These are phyloP conservation scores for Butorides virescens DNA, from an alignment of 2,113 vertebrate genomes.

Conservation along the genomic window DNA sequence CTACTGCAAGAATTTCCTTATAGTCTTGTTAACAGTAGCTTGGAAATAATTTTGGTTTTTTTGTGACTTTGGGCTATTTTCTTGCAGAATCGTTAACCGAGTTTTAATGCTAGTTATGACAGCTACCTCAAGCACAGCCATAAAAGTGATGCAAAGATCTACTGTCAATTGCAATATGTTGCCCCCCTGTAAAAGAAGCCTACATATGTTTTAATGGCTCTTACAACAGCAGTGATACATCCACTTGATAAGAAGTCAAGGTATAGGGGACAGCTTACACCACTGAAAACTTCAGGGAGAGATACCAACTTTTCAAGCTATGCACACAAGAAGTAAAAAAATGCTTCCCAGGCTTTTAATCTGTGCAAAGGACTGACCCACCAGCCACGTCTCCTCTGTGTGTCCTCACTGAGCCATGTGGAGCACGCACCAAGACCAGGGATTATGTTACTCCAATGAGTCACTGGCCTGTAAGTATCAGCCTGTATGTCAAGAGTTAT, in stretches of 20 bases:
- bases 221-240: background rate
- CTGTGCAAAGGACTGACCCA: background rate
- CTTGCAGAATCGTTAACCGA: background rate
- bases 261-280: background rate
- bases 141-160: background rate
- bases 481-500: background rate
- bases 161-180: background rate
- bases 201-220: background rate
- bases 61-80: background rate
- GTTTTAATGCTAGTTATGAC: background rate
- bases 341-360: background rate
- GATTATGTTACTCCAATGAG: background rate
- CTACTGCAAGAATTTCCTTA: background rate
- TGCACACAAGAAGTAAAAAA: background rate
- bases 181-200: background rate
- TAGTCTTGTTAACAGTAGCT: background rate
- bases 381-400: accelerated
- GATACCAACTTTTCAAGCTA: background rate
- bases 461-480: background rate
- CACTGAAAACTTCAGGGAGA: background rate
- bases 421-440: background rate
- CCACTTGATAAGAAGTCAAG: background rate
- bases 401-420: background rate
- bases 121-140: background rate
- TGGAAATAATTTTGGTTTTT: background rate